Conservation (phyloP, 2,888 invertebrate species). For the Eristalinus sepulchralis region DNA sequence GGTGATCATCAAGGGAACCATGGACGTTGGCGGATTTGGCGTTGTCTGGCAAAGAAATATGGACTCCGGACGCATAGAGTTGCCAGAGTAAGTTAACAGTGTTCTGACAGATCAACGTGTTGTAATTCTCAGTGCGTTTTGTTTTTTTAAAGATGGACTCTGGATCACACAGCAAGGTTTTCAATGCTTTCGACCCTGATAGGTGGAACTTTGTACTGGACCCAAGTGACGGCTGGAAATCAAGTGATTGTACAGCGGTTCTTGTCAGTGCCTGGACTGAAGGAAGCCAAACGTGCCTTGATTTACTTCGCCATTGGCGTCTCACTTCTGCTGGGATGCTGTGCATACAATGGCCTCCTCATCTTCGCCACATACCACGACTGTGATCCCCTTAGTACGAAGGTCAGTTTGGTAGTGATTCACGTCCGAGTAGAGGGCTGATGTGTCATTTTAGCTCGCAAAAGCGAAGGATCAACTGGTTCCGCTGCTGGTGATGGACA, state of each 20-base stretch:
- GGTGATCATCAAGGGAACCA: conserved; percentile 88
- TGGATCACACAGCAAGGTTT: conserved; percentile 89
- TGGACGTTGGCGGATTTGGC: conserved; percentile 86
- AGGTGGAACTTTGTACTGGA: conserved; percentile 89
- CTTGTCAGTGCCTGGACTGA: conserved; percentile 87
- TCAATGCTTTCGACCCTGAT: conserved; percentile 89
- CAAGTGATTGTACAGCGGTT: conserved; percentile 94
- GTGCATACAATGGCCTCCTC: conserved; percentile 87
- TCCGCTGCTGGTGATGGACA: conserved; percentile 93
- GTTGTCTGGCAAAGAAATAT: conserved; percentile 86
- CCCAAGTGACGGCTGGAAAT: conserved; percentile 89
- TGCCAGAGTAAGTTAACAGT: conserved; percentile 83
- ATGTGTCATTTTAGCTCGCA: conserved; percentile 83
- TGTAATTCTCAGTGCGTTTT: too few relatives aligned
- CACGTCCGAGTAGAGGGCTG: background rate
- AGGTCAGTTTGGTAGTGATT: conserved; percentile 82
- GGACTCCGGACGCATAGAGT: conserved; percentile 86
- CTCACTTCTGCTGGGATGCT: conserved; percentile 84
- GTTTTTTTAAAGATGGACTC: conserved; percentile 91
- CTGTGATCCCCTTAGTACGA: conserved; percentile 90
- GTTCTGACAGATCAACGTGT: background rate
- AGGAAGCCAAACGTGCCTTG: conserved; percentile 86
- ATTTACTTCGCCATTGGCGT: conserved; percentile 85
- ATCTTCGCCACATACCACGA: conserved; percentile 88
- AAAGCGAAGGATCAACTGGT: conserved; percentile 90